These are phyloP conservation scores for Abramis brama DNA, from an alignment of 2,113 vertebrate species.

Conservation along the genomic window DNA sequence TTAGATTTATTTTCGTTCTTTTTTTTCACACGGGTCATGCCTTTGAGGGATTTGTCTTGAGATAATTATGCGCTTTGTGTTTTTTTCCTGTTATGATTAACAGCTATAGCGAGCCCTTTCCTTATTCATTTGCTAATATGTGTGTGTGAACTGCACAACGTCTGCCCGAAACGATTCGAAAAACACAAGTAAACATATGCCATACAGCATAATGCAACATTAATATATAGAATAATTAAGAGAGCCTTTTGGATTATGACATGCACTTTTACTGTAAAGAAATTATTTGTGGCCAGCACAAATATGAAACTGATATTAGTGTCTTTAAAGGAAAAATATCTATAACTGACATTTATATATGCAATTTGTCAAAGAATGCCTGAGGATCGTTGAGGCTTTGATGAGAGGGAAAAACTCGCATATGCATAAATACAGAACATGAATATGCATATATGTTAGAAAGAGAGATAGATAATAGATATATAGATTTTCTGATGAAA, in stretches of 20 bases:
- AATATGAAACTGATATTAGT: constrained; percentile 10
- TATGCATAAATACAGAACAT: neutral
- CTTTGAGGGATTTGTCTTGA: constrained; percentile 11
- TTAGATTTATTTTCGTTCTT: constrained; percentile 29
- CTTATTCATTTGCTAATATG: neutral
- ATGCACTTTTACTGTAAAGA: constrained; percentile 14
- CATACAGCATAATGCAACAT: neutral
- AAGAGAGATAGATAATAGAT: neutral
- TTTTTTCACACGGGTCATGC: constrained; percentile 24
- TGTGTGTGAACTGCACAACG: neutral
- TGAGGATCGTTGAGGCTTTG: neutral
- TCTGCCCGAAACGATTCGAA: neutral
- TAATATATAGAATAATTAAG: neutral
- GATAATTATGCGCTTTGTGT: constrained; percentile 26
- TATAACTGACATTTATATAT: neutral
- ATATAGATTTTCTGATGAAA: constrained; percentile 24
- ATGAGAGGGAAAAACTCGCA: neutral
- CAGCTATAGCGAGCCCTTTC: neutral
- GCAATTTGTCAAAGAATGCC: constrained; percentile 4
- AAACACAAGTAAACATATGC: neutral
- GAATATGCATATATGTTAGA: neutral
- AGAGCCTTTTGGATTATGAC: constrained; percentile 1
- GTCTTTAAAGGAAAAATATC: constrained; percentile 39
- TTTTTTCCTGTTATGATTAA: neutral
- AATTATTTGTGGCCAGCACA: neutral